phyloP scores from a whole-genome alignment of 2,888 invertebrate genomes.

The Portevinia maculata region DNA sequence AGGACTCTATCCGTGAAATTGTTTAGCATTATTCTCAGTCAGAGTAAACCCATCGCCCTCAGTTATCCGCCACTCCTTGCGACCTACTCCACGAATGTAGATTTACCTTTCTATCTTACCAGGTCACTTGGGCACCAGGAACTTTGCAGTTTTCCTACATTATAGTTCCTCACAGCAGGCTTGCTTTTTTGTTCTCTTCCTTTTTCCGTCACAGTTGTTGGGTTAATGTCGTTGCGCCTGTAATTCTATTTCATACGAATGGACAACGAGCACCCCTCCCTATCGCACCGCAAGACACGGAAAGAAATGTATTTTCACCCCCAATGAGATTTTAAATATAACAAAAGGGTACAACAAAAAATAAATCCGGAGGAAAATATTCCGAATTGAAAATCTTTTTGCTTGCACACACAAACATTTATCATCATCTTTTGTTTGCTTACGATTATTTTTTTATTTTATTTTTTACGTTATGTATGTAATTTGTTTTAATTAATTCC shows the following conservation, averaged over 20 bases:
- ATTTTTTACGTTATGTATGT: slow-evolving; percentile 19
- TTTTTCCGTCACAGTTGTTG: slow-evolving; percentile 49
- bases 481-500: slow-evolving; percentile 63
- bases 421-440: slow-evolving; percentile 48
- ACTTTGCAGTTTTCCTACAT: slow-evolving; percentile 42
- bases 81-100: slow-evolving; percentile 68
- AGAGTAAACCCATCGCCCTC: slow-evolving; percentile 49
- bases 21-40: slow-evolving; percentile 2
- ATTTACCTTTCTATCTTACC: slow-evolving; percentile 61
- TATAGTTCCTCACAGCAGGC: slow-evolving; percentile 33
- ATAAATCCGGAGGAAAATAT: slow-evolving; percentile 32
- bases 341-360: slow-evolving; percentile 37
- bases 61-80: slow-evolving; percentile 51
- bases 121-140: slow-evolving; percentile 68
- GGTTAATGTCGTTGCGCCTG: slow-evolving; percentile 35
- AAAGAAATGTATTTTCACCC: slow-evolving; percentile 65
- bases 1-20: neutral
- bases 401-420: slow-evolving; percentile 46
- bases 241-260: slow-evolving; percentile 53
- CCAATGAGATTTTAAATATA: slow-evolving; percentile 56
- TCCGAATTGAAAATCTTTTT: slow-evolving; percentile 42
- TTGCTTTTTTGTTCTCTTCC: neutral
- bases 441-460: slow-evolving; percentile 23
- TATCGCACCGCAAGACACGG: slow-evolving; percentile 42
- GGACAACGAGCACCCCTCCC: neutral